These are phyloP conservation scores for Chaenodraco wilsoni DNA, from an alignment of 2,797 vertebrate genomes.

Conservation along the genomic window DNA sequence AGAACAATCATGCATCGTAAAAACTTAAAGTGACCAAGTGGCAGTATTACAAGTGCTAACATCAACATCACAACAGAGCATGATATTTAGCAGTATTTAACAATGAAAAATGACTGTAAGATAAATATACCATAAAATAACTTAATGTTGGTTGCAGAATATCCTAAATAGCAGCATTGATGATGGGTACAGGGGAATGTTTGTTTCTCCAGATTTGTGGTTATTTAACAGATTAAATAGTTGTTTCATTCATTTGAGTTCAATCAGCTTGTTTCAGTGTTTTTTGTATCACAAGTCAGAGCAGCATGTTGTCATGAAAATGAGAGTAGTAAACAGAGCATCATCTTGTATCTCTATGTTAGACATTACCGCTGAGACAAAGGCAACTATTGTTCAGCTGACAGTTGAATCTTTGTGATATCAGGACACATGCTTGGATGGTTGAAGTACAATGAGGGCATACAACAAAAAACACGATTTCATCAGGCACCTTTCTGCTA, in stretches of 20 bases:
- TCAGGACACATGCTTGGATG: slow-evolving; percentile 23
- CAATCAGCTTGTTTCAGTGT: neutral
- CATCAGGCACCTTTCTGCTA: neutral
- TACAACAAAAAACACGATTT: neutral
- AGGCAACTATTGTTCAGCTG: slow-evolving; percentile 51
- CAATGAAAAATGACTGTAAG: too few relatives aligned
- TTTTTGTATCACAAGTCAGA: neutral
- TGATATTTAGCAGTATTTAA: too few relatives aligned
- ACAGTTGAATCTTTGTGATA: slow-evolving; percentile 27
- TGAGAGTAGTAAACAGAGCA: too few relatives aligned
- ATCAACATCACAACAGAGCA: too few relatives aligned
- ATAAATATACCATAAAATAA: too few relatives aligned
- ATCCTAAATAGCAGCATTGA: too few relatives aligned
- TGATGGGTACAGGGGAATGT: too few relatives aligned
- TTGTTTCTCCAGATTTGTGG: too few relatives aligned
- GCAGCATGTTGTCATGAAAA: neutral
- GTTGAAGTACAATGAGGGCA: slow-evolving; percentile 5
- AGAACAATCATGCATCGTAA: neutral
- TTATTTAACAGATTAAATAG: neutral
- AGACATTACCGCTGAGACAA: slow-evolving; percentile 44
- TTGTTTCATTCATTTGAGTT: neutral
- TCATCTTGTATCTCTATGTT: neutral
- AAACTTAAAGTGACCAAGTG: too few relatives aligned
- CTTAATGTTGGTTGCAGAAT: too few relatives aligned
- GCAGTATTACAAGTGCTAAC: too few relatives aligned